phyloP scores from a whole-genome alignment of 2,113 vertebrate species.

The Cichladusa arquata region DNA sequence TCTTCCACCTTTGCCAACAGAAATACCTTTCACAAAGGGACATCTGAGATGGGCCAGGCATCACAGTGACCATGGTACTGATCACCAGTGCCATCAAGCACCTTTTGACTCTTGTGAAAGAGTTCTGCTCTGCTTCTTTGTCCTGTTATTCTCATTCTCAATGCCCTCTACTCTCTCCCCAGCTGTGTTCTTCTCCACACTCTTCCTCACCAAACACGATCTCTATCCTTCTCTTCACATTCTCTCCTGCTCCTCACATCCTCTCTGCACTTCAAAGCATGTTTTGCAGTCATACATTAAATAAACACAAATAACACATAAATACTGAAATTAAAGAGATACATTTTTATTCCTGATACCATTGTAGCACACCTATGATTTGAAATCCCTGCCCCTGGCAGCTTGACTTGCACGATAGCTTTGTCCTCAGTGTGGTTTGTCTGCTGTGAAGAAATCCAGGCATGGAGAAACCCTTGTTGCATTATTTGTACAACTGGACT shows the following conservation, averaged over 20 bases:
- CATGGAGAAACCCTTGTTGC: neutral
- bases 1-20: neutral
- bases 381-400: neutral
- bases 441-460: neutral
- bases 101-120: neutral
- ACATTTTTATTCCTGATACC: neutral
- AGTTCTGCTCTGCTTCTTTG: neutral
- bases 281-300: neutral
- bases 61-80: neutral
- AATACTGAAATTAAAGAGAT: neutral
- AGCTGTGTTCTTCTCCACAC: neutral
- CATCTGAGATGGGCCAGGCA: neutral
- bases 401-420: neutral
- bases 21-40: rapidly evolving
- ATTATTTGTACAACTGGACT: neutral
- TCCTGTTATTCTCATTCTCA: neutral
- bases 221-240: neutral
- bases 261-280: neutral
- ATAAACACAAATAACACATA: neutral
- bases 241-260: neutral
- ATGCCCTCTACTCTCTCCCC: neutral
- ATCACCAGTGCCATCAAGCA: neutral
- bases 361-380: neutral
- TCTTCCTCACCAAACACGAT: neutral
- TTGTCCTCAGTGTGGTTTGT: neutral